Base-by-base conservation (phyloP, 1,140 invertebrate species). In the Caligus rogercresseyi region DNA sequence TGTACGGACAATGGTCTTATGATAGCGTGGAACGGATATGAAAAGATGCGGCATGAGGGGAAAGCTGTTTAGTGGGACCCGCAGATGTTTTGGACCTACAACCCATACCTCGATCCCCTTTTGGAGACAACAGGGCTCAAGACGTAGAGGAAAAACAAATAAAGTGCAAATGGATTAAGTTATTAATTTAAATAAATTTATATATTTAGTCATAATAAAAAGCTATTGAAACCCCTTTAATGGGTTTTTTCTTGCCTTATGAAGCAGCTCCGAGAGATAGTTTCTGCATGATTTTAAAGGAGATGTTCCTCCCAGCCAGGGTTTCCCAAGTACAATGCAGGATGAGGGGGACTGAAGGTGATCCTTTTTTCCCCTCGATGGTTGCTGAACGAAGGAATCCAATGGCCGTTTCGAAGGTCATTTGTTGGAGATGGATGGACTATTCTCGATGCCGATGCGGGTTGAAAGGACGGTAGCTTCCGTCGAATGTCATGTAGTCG, bases 1-100 rank as follows among this genome's bases (percentile, higher is more conserved):
- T 98, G 94, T 70, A 93, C 87, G 2, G 95, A 98, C 72, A 98
- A 98, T 81, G 95, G 93, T 18, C 78, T 94, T n/a, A 98, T 98
- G 95, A 91, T 98, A 67, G 94, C 94, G 19, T 98, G 94, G 94
- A 94, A 94, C 79, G 91, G 89, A 7, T 75, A 92, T 26, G 91
- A 96, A 74, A 85, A 82, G 63, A 72, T 73, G 67, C 64, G 69
- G 52, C 63, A 64, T 23, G 70, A 70, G 18, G 61, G 67, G 61
- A 75, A 71, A n/a, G 67, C 76, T 26, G 68, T 68, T 13, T 64
- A 68, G n/a, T n/a, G n/a, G n/a, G n/a, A 20, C 65, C 65, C 65
- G n/a, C 68, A 58, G 69, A 78, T 67, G 71, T 75, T 14, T 73
- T 74, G 31, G 69, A 73, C 52, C 69, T 78, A n/a, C 71, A 70